Evolutionary conservation across 2,797 vertebrate species (phyloP).

Genomic region (Amphiprion clarkii): DNA sequence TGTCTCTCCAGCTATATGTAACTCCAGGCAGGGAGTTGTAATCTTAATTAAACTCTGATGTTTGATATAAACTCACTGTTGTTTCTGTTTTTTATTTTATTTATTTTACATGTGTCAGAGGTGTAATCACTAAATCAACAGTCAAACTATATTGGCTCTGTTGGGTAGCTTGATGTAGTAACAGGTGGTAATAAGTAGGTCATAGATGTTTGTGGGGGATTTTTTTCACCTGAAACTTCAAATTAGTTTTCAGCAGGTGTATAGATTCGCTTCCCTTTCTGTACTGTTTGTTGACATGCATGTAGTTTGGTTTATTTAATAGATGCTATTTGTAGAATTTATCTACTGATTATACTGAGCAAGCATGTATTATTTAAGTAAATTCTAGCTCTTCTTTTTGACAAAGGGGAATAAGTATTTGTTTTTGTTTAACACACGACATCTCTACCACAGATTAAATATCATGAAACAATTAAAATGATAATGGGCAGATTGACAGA

Average conservation of each 20-base stretch:
- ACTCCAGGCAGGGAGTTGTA: neutral
- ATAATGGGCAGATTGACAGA: no score
- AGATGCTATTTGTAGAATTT: no score
- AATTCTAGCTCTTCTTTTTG: no score
- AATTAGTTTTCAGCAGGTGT: neutral
- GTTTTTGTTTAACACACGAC: no score
- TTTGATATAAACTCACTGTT: neutral
- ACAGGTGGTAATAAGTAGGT: conserved; percentile 24
- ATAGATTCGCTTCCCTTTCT: neutral
- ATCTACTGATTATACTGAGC: no score
- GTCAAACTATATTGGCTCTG: neutral
- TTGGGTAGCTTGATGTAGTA: neutral
- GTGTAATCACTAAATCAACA: neutral
- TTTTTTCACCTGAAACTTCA: neutral
- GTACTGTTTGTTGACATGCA: no score
- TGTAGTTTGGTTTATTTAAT: no score
- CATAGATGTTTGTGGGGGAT: neutral
- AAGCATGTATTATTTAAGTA: no score
- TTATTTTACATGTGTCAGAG: neutral
- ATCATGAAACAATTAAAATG: no score
- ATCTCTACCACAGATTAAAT: no score
- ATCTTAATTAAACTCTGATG: neutral
- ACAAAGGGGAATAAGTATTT: no score
- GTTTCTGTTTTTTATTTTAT: no score
- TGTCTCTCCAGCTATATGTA: conserved; percentile 1